These are phyloP conservation scores for Pseudopleuronectes americanus DNA, from an alignment of 2,797 vertebrate genomes.

Conservation along the genomic window DNA sequence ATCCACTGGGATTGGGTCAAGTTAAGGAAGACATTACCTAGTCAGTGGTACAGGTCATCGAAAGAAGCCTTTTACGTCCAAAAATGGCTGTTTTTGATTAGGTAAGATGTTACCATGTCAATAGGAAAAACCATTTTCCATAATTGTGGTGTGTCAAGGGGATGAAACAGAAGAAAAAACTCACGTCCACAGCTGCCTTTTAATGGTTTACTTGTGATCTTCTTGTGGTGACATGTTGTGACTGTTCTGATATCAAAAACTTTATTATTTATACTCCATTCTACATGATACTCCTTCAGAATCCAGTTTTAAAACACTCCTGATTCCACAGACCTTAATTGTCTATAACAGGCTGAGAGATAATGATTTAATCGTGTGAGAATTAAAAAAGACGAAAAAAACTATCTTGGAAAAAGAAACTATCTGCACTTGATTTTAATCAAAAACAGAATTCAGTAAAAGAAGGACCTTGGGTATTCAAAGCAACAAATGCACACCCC, in stretches of 20 bases:
- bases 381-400: slow-evolving; percentile 2
- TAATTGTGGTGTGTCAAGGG: neutral
- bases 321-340: slow-evolving; percentile 7
- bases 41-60: slow-evolving; percentile 51
- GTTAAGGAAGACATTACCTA: slow-evolving; percentile 67
- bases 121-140: slow-evolving; percentile 24
- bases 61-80: slow-evolving; percentile 50
- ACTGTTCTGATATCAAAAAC: slow-evolving; percentile 9
- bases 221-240: slow-evolving; percentile 12
- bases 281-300: neutral
- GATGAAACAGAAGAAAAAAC: slow-evolving; percentile 1
- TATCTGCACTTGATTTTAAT: slow-evolving; percentile 4
- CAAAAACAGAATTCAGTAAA: neutral
- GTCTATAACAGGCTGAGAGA: slow-evolving; percentile 14
- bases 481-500: slow-evolving; percentile 27
- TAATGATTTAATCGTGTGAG: slow-evolving; percentile 18
- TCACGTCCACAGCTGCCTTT: neutral
- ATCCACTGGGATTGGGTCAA: slow-evolving; percentile 71
- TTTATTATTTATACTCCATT: neutral
- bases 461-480: slow-evolving; percentile 16
- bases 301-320: slow-evolving; percentile 6
- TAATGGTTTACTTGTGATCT: neutral
- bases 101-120: slow-evolving; percentile 32
- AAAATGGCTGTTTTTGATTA: slow-evolving; percentile 35
- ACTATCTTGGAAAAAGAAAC: slow-evolving; percentile 10